Evolutionary conservation across 2,888 invertebrate genomes (phyloP), one percentile per base, ranked within the genome.

Genomic region (Drosophila pseudotalamancana): DNA sequence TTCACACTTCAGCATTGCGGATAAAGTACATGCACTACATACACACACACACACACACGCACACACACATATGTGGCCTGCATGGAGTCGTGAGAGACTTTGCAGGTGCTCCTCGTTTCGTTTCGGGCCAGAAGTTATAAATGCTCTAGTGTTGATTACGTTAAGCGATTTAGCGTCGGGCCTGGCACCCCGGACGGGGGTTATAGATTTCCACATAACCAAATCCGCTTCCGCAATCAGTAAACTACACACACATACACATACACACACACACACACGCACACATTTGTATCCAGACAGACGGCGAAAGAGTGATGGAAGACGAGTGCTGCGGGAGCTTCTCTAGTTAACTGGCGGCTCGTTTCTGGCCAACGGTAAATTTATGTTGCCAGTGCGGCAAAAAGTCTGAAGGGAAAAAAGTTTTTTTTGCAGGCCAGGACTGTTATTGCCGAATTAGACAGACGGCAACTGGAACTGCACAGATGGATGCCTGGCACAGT

Each of bases 161-260:
- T 61, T 83, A 83, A 86, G 81, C 87, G 87, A 82, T 80, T 85
- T 79, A 79, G 80, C 61, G 61, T 53, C 42, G 49, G 56, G 53
- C 60, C 39, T 54, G 42, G 49, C 71, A 55, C 59, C 53, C 57
- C 35, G 25, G 21, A 45, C 29, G 37, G 59, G 56, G 64, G 42
- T 65, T 76, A 72, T 80, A 78, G 86, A 82, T 80, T 82, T 87
- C 67, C 81, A 77, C 75, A 69, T 77, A 80, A 75, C 87, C 81
- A 80, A 81, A 81, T 81, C 81, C 87, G 81, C 81, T 81, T 81
- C 87, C 81, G 81, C 81, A 81, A 81, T 81, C 81, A 87, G 84
- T 87, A 87, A 81, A 83, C 84, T 84, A 69, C 84, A 84, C 74
- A 73, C 78, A 59, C 50, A 43, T 19, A 29, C 8, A 12, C 39